These are phyloP conservation scores for Brachyhypopomus gauderio DNA, from an alignment of 2,113 vertebrate genomes.

Conservation along the genomic window DNA sequence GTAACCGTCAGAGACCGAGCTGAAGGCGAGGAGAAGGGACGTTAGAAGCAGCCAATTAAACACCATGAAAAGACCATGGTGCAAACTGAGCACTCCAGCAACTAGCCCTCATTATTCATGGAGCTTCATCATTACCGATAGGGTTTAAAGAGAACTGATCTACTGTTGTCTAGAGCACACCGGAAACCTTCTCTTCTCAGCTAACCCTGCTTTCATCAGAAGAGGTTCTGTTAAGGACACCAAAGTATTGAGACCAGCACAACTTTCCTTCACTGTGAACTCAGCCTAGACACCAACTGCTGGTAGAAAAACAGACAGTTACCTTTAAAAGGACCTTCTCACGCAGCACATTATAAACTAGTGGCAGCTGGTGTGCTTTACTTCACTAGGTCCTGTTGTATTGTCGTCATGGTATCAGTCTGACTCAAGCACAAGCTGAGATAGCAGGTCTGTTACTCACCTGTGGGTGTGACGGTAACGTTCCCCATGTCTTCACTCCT, in stretches of 20 bases:
- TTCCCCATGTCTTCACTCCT: slow-evolving; percentile 74
- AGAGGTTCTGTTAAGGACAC: not conserved
- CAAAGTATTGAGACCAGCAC: not conserved
- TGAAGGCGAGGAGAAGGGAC: slow-evolving; percentile 36
- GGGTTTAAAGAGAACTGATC: not conserved
- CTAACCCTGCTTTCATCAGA: not conserved
- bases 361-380: too few relatives aligned
- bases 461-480: slow-evolving; percentile 70
- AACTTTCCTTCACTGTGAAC: not conserved
- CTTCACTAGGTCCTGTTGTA: not conserved
- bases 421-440: not conserved
- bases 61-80: slow-evolving; percentile 2
- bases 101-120: slow-evolving; percentile 12
- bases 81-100: not conserved
- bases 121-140: slow-evolving; percentile 10
- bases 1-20: slow-evolving; percentile 52
- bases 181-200: not conserved
- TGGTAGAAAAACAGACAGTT: not conserved
- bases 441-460: slow-evolving; percentile 66
- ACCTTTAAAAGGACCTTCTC: too few relatives aligned
- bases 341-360: too few relatives aligned
- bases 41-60: slow-evolving; percentile 8
- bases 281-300: not conserved
- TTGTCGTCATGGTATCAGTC: not conserved
- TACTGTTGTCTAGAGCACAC: not conserved